phyloP scores from a whole-genome alignment of 2,113 vertebrate species.

The Panurus biarmicus region DNA sequence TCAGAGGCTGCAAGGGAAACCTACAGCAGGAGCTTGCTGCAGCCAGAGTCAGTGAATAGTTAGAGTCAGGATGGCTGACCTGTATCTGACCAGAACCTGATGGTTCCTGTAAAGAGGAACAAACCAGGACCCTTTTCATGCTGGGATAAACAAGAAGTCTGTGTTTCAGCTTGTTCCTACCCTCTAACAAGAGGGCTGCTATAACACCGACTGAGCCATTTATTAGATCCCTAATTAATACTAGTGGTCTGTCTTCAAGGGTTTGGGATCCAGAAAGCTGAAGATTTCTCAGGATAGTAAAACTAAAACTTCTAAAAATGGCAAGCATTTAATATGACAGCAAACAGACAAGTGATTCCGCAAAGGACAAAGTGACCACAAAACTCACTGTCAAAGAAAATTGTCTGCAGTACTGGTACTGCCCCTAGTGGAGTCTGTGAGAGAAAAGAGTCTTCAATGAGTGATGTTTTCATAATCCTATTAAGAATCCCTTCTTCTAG shows the following conservation, averaged over 20 bases:
- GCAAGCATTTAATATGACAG: neutral
- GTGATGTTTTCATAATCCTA: neutral
- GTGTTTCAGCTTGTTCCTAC: neutral
- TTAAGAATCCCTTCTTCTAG: neutral
- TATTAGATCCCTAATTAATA: neutral
- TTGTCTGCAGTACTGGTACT: neutral
- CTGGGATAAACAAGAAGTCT: neutral
- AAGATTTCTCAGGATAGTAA: neutral
- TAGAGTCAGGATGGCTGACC: neutral
- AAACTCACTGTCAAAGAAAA: neutral
- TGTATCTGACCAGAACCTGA: too few relatives aligned
- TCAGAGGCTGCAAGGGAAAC: neutral
- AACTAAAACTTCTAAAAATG: neutral
- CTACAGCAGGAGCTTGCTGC: neutral
- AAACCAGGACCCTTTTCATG: neutral
- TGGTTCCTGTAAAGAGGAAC: neutral
- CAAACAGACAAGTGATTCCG: neutral
- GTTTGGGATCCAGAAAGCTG: neutral
- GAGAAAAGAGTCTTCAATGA: neutral
- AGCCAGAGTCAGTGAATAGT: neutral
- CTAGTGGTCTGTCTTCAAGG: neutral
- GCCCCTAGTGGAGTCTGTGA: neutral
- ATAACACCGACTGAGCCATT: neutral
- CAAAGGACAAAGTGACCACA: neutral
- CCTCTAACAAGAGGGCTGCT: neutral